A percentile compares a stretch with the other conserved stretches of the same genome.
These are phyloP conservation scores for Amphipyra berbera DNA, from an alignment of 2,888 invertebrate genomes.

Conservation along the genomic window DNA sequence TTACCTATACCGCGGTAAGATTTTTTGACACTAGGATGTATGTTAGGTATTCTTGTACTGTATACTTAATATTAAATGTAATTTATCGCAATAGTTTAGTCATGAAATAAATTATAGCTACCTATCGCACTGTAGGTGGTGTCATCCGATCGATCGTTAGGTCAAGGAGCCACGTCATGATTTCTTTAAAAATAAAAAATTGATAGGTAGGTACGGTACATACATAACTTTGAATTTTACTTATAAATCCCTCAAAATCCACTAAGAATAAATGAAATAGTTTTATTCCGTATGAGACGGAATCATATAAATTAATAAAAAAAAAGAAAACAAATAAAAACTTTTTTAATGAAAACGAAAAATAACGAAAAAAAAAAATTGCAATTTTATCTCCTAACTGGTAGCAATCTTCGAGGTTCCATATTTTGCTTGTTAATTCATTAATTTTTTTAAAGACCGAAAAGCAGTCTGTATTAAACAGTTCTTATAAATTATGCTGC, in stretches of 20 bases:
- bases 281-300: too few relatives aligned
- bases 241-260: neutral
- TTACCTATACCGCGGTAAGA: slow-evolving; percentile 83
- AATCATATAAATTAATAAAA: slow-evolving; percentile 9
- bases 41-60: slow-evolving; percentile 6
- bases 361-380: neutral
- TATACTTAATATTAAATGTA: slow-evolving; percentile 5
- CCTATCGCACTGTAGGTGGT: slow-evolving; percentile 11
- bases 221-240: neutral
- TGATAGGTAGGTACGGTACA: neutral
- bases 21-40: slow-evolving; percentile 1
- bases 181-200: slow-evolving; percentile 16
- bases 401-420: too few relatives aligned
- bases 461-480: too few relatives aligned
- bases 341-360: neutral
- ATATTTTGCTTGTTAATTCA: too few relatives aligned
- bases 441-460: too few relatives aligned
- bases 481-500: too few relatives aligned
- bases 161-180: slow-evolving; percentile 32
- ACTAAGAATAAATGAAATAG: neutral
- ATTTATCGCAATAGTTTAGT: slow-evolving; percentile 1
- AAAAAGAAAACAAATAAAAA: slow-evolving; percentile 1
- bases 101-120: slow-evolving; percentile 16
- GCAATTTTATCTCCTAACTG: too few relatives aligned
- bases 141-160: slow-evolving; percentile 21